Evolutionary conservation across 1,140 invertebrate genomes (phyloP).

Genomic region (Hesperophylax magnus): DNA sequence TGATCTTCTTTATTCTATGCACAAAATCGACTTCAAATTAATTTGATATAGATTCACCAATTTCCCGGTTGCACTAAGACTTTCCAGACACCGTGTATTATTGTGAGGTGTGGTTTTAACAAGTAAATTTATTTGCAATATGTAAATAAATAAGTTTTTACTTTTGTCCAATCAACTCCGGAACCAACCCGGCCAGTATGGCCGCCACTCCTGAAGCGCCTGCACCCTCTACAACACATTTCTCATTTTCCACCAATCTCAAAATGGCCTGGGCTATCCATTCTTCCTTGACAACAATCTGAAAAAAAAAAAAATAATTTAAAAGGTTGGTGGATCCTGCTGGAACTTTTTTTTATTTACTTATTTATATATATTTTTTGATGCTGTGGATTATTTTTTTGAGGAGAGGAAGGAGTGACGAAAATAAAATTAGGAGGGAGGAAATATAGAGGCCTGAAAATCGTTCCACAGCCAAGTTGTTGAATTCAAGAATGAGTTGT

Average conservation of each 20-base stretch:
- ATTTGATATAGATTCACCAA: too few relatives aligned
- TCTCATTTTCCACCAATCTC: constrained; percentile 89
- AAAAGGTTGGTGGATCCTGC: too few relatives aligned
- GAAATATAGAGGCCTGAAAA: not conserved
- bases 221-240: constrained; percentile 94
- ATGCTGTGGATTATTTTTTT: too few relatives aligned
- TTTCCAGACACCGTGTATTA: too few relatives aligned
- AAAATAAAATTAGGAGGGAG: too few relatives aligned
- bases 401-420: too few relatives aligned
- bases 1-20: too few relatives aligned
- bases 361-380: not conserved
- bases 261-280: constrained; percentile 93
- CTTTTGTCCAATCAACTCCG: constrained; percentile 90
- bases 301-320: constrained; percentile 2
- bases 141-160: constrained; percentile 62
- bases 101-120: not conserved
- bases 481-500: too few relatives aligned
- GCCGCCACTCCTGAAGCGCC: constrained; percentile 91
- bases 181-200: constrained; percentile 85
- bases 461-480: not conserved
- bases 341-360: too few relatives aligned
- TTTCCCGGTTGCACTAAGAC: too few relatives aligned
- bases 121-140: not conserved
- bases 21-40: too few relatives aligned
- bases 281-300: constrained; percentile 84